Evolutionary conservation across 2,113 vertebrate genomes (phyloP).

Genomic region (Camarhynchus parvulus): DNA sequence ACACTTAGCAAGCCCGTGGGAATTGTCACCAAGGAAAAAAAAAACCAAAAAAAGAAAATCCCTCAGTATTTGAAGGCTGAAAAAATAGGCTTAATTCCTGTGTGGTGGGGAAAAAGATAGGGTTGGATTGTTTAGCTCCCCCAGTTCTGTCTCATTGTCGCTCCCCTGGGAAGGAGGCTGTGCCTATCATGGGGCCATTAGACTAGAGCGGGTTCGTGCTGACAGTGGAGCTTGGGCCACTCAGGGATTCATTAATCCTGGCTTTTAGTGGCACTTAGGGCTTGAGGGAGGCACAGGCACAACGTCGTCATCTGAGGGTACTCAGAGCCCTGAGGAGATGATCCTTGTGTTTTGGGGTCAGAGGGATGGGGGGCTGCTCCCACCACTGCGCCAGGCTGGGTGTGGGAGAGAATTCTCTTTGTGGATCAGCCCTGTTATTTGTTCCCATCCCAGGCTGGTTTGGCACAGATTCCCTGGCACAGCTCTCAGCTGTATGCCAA

Average conservation of each 20-base stretch:
- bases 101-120: not conserved
- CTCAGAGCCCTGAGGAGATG: not conserved
- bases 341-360: not conserved
- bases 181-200: slow-evolving; percentile 5
- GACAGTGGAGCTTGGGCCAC: not conserved
- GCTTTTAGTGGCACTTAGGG: not conserved
- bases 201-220: not conserved
- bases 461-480: not conserved
- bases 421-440: not conserved
- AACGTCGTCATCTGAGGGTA: not conserved
- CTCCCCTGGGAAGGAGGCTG: not conserved
- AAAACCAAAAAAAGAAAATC: not conserved
- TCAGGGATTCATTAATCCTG: not conserved
- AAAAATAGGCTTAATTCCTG: slow-evolving; percentile 61
- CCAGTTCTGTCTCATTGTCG: not conserved
- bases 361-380: not conserved
- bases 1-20: slow-evolving; percentile 60
- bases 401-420: not conserved
- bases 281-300: not conserved
- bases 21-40: not conserved
- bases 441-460: not conserved
- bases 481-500: not conserved
- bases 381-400: not conserved
- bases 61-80: slow-evolving; percentile 4
- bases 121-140: not conserved